A percentile compares a stretch with the other conserved stretches of the same genome.
Evolutionary conservation across 1,140 invertebrate genomes (phyloP).

Genomic region (Drosophila orosa): DNA sequence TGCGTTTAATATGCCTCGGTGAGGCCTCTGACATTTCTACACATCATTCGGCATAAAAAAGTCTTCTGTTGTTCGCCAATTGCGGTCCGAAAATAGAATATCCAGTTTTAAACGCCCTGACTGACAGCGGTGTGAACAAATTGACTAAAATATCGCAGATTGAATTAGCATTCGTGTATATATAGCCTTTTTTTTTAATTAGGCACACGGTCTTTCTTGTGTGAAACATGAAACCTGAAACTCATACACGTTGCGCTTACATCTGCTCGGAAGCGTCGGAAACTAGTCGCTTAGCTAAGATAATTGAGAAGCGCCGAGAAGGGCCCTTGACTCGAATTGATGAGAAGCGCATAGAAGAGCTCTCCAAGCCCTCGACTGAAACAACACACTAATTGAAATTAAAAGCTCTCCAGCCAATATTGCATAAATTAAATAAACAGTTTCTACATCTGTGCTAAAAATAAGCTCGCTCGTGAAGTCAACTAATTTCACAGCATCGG

Average conservation of each 20-base stretch:
- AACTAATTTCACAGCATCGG: conserved; percentile 27
- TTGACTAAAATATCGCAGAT: conserved; percentile 42
- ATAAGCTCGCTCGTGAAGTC: conserved; percentile 19
- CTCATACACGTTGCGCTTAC: background rate
- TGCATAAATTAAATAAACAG: conserved; percentile 36
- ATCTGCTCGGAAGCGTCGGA: conserved; percentile 5
- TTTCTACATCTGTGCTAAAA: conserved; percentile 16
- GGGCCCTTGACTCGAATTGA: conserved; percentile 26
- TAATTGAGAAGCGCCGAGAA: conserved; percentile 14
- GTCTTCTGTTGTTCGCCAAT: conserved; percentile 54
- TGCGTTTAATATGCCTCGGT: conserved; percentile 48
- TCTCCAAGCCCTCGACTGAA: background rate
- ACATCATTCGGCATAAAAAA: conserved; percentile 32
- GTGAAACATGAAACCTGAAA: conserved; percentile 21
- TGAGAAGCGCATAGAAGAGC: conserved; percentile 12
- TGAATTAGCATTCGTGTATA: conserved; percentile 72
- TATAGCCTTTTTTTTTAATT: conserved; percentile 33
- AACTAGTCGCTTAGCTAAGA: conserved; percentile 18
- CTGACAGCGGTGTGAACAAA: conserved; percentile 38
- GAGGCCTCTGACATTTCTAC: conserved; percentile 56
- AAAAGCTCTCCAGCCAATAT: conserved; percentile 12
- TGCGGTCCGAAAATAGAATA: conserved; percentile 59
- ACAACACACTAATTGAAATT: conserved; percentile 13
- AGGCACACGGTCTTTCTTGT: conserved; percentile 30
- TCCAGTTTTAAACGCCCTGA: conserved; percentile 35